Conservation (phyloP, 2,797 vertebrate species). For the Chelmon rostratus region DNA sequence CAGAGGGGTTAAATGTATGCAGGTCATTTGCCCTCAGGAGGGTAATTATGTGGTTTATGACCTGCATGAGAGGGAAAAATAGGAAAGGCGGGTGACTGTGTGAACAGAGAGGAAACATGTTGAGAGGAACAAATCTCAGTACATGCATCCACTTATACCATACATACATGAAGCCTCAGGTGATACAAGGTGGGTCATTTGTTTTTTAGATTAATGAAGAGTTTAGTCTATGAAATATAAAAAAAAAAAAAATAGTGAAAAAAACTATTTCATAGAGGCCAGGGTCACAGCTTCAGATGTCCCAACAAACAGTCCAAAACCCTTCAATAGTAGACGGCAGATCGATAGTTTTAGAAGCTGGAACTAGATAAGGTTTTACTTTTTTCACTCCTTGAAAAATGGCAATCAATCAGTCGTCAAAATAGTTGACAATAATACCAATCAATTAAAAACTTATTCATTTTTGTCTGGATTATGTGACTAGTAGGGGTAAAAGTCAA, state of each 20-base stretch:
- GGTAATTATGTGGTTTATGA: conserved; percentile 34
- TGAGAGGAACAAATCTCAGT: background rate
- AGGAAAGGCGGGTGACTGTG: background rate
- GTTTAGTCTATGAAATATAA: background rate
- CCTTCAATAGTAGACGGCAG: background rate
- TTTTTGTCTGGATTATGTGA: too few relatives aligned
- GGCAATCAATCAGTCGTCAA: background rate
- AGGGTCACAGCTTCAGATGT: background rate
- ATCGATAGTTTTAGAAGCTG: background rate
- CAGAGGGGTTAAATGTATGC: conserved; percentile 34
- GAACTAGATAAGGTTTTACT: background rate
- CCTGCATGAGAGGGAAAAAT: conserved; percentile 23
- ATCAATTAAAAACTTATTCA: too few relatives aligned
- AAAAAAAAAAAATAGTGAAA: too few relatives aligned
- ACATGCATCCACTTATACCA: background rate
- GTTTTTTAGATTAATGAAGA: background rate
- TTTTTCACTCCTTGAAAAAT: background rate
- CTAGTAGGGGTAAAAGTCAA: too few relatives aligned
- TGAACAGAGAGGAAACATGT: background rate
- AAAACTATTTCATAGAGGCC: background rate
- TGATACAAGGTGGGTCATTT: background rate
- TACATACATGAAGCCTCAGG: background rate
- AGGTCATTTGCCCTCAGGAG: conserved; percentile 34
- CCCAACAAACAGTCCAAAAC: too few relatives aligned
- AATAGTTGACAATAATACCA: too few relatives aligned